These are phyloP conservation scores for Entomyzon cyanotis DNA, from an alignment of 2,113 vertebrate genomes.

Conservation along the genomic window DNA sequence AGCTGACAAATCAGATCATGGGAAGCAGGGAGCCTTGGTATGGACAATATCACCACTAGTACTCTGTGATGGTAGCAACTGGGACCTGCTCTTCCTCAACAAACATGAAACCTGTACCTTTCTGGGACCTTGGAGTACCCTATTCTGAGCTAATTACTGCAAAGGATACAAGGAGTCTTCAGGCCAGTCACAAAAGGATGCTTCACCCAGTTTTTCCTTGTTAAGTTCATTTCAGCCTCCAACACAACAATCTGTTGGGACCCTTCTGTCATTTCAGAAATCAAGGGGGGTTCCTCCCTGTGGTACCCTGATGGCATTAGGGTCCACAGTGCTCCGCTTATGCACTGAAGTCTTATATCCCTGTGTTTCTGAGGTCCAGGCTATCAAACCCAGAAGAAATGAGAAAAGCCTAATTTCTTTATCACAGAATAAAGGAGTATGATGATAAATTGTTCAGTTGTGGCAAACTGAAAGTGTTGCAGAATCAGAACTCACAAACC, in stretches of 20 bases:
- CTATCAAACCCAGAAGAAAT: background rate
- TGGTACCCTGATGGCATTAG: background rate
- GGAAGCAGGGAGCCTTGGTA: no score
- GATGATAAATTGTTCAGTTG: background rate
- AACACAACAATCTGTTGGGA: background rate
- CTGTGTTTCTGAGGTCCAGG: background rate
- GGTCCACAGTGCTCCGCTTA: background rate
- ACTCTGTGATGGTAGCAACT: rapidly evolving
- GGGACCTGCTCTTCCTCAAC: background rate
- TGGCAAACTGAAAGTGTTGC: background rate
- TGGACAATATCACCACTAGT: no score
- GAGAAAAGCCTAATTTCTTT: background rate
- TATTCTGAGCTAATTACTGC: background rate
- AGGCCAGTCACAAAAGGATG: background rate
- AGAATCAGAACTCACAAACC: background rate
- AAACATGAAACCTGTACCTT: rapidly evolving
- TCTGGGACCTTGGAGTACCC: background rate
- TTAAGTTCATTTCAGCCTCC: background rate
- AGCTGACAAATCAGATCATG: background rate
- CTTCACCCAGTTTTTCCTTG: background rate
- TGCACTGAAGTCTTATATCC: background rate
- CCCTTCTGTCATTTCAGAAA: background rate
- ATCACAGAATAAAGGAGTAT: background rate
- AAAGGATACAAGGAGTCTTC: background rate
- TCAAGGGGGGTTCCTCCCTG: background rate